A percentile compares a stretch with the other conserved stretches of the same genome.
These are phyloP conservation scores for Teleopsis dalmanni DNA, from an alignment of 1,140 invertebrate genomes.

Conservation along the genomic window DNA sequence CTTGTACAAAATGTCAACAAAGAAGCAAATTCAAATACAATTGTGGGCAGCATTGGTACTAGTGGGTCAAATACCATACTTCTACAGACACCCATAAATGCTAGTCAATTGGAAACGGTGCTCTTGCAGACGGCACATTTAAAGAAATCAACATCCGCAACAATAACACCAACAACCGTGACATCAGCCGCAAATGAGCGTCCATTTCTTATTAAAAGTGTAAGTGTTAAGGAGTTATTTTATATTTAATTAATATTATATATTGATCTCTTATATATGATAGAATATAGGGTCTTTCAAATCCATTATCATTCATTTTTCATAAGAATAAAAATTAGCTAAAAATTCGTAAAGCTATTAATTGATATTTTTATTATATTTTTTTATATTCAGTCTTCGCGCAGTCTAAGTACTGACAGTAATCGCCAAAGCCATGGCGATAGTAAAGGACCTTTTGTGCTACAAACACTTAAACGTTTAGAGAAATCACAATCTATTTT, in stretches of 20 bases:
- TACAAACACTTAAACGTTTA: constrained; percentile 40
- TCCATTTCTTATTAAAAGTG: constrained; percentile 39
- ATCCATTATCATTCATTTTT: not conserved
- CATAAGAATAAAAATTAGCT: not conserved
- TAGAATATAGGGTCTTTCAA: no score
- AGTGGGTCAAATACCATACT: constrained; percentile 29
- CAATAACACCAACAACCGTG: no score
- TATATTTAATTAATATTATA: no score
- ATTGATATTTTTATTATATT: not conserved
- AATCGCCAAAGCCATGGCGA: constrained; percentile 28
- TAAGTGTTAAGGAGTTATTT: no score
- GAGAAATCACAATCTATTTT: constrained; percentile 43
- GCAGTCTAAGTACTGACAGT: constrained; percentile 15
- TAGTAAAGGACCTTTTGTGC: constrained; percentile 38
- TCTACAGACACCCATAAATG: constrained; percentile 42
- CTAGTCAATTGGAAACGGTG: constrained; percentile 39
- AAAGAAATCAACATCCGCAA: constrained; percentile 13
- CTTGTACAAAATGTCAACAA: not conserved
- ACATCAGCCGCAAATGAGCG: constrained; percentile 21
- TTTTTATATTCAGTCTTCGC: constrained; percentile 23
- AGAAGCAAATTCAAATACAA: not conserved
- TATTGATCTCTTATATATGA: no score
- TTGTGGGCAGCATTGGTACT: not conserved
- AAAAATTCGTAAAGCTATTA: not conserved
- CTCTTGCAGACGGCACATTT: constrained; percentile 16